Conservation (phyloP, 2,888 invertebrate genomes). For the Mesorhabditis belari region DNA sequence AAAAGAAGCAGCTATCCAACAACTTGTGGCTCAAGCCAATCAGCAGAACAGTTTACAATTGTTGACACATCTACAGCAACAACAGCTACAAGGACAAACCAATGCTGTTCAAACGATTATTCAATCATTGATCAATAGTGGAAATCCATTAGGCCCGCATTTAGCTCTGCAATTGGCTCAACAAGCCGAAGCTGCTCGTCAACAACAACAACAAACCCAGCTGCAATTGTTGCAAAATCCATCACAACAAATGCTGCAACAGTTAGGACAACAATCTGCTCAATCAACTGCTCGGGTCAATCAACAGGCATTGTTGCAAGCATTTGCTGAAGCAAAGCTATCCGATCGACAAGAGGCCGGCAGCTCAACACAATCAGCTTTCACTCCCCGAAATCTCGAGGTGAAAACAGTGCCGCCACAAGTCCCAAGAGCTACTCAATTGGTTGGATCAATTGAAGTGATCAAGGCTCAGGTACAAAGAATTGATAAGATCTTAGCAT, state of each 20-base stretch:
- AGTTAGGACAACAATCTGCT: neutral
- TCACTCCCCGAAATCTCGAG: too few species aligned
- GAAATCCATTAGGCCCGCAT: neutral
- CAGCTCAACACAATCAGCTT: too few species aligned
- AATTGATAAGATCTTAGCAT: too few species aligned
- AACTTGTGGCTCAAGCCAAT: neutral
- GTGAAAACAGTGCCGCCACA: neutral
- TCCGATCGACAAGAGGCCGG: neutral
- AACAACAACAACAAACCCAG: constrained; percentile 3
- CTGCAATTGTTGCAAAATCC: constrained; percentile 9
- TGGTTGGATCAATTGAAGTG: too few species aligned
- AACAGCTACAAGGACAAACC: neutral
- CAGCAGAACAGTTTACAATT: neutral
- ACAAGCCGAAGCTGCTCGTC: neutral
- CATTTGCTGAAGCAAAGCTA: too few species aligned
- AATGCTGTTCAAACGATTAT: neutral
- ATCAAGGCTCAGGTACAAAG: too few species aligned
- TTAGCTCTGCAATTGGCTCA: neutral
- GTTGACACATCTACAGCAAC: neutral
- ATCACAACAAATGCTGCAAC: neutral
- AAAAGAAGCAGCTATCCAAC: neutral
- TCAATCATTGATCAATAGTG: neutral
- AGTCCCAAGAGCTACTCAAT: neutral
- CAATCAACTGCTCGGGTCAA: neutral
- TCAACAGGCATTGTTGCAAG: neutral